Evolutionary conservation across 1,140 invertebrate genomes (phyloP).

Genomic region (Micrasema longulum): DNA sequence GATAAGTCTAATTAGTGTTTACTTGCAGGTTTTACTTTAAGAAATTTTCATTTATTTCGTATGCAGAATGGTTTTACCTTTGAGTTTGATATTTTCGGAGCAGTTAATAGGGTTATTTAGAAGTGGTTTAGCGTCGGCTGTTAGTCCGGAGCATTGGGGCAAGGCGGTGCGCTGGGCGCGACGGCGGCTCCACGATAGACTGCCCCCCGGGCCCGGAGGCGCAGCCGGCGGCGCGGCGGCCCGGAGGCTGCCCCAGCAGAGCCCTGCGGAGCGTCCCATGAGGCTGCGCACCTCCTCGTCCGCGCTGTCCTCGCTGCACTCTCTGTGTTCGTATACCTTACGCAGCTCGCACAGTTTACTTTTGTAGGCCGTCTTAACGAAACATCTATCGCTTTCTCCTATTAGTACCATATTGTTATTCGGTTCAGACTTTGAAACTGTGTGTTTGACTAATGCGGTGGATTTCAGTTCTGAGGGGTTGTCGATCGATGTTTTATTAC

Average conservation of each 20-base stretch:
- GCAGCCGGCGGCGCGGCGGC: constrained; percentile 13
- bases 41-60: too few relatives aligned
- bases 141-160: constrained; percentile 5
- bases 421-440: constrained; percentile 28
- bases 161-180: constrained; percentile 45
- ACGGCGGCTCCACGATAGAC: constrained; percentile 59
- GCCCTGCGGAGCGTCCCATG: constrained; percentile 55
- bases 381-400: constrained; percentile 23
- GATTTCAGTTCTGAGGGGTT: constrained; percentile 59
- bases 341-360: constrained; percentile 59
- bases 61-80: constrained; percentile 22
- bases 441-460: constrained; percentile 60
- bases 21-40: too few relatives aligned
- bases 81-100: constrained; percentile 13
- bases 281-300: constrained; percentile 64
- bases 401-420: constrained; percentile 32
- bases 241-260: constrained; percentile 60
- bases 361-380: constrained; percentile 36
- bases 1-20: too few relatives aligned
- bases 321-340: constrained; percentile 58
- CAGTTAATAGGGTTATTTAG: constrained; percentile 29
- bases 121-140: constrained; percentile 25
- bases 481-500: constrained; percentile 35
- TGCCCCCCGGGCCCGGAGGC: background rate
- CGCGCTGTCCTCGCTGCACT: constrained; percentile 59